phyloP scores from a whole-genome alignment of 2,113 vertebrate species.

The Craseonycteris thonglongyai region DNA sequence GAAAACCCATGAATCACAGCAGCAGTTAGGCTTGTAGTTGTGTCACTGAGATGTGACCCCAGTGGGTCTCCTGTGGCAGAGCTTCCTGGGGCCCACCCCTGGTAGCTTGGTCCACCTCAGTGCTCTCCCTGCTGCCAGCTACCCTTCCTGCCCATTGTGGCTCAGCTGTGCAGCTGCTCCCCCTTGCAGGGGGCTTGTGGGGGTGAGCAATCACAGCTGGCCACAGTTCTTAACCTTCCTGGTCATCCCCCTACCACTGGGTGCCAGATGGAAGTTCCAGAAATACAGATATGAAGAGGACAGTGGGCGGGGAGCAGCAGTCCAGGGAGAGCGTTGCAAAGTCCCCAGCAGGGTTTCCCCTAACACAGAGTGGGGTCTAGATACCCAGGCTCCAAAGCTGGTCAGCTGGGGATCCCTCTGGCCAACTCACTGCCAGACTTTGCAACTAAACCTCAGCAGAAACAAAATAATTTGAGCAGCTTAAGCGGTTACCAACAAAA shows the following conservation, averaged over 20 bases:
- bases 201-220: not conserved
- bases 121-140: not conserved
- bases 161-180: not conserved
- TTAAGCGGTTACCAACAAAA: not conserved
- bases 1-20: constrained; percentile 37
- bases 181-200: not conserved
- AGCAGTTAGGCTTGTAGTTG: not conserved
- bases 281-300: not conserved
- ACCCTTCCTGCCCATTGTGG: not conserved
- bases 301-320: too few species aligned
- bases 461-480: not conserved
- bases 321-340: not conserved
- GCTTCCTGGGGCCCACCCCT: not conserved
- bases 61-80: not conserved
- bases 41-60: not conserved
- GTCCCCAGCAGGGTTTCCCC: not conserved
- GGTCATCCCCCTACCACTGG: not conserved
- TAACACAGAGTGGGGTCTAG: not conserved
- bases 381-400: not conserved
- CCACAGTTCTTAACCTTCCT: not conserved
- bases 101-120: not conserved
- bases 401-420: not conserved
- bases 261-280: not conserved
- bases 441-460: not conserved
- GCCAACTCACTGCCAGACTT: not conserved